phyloP scores from a whole-genome alignment of 2,113 vertebrate genomes.

The Aldabrachelys gigantea region DNA sequence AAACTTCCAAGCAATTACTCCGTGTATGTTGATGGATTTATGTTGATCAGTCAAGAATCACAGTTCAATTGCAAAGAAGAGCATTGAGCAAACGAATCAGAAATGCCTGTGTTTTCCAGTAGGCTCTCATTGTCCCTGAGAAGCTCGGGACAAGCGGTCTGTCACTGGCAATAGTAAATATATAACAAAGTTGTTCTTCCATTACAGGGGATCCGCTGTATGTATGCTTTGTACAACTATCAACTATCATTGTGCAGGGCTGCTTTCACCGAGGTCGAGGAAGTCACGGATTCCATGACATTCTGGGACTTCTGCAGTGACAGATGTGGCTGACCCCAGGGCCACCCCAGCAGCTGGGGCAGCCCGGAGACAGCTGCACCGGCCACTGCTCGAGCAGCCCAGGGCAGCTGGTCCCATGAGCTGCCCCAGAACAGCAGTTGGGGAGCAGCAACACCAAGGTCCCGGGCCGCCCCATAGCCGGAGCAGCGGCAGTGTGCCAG shows the following conservation, averaged over 20 bases:
- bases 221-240: background rate
- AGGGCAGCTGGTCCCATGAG: too few relatives aligned
- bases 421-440: too few relatives aligned
- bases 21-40: background rate
- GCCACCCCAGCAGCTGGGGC: too few relatives aligned
- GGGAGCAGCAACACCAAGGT: too few relatives aligned
- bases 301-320: too few relatives aligned
- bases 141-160: background rate
- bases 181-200: rapidly evolving
- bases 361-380: too few relatives aligned
- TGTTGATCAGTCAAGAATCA: background rate
- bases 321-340: too few relatives aligned
- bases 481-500: too few relatives aligned
- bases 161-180: background rate
- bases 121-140: background rate
- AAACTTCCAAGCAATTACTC: background rate
- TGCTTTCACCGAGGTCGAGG: too few relatives aligned
- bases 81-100: background rate
- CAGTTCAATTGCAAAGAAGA: background rate
- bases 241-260: background rate
- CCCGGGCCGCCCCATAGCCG: too few relatives aligned
- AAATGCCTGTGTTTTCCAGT: background rate
- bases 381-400: too few relatives aligned
- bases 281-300: too few relatives aligned
- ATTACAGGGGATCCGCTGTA: rapidly evolving